A percentile compares a stretch with the other conserved stretches of the same genome.
phyloP scores from a whole-genome alignment of 2,888 invertebrate genomes.

The Ramazzottius varieornatus region DNA sequence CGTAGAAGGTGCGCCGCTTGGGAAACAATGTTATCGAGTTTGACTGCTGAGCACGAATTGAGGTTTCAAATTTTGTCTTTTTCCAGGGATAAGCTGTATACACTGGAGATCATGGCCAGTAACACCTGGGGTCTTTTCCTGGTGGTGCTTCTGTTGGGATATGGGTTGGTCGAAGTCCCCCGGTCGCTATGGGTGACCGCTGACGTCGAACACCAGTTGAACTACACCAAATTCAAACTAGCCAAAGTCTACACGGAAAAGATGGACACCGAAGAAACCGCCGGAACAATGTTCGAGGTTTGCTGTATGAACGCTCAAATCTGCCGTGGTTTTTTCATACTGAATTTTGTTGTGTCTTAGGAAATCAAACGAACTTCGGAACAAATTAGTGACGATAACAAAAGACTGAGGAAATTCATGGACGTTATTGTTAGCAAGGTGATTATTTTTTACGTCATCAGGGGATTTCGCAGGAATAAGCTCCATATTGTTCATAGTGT shows the following conservation, averaged over 20 bases:
- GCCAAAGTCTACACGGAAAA: conserved; percentile 80
- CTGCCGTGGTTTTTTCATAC: neutral
- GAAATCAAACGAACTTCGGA: no score
- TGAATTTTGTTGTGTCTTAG: no score
- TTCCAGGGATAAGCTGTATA: conserved; percentile 53
- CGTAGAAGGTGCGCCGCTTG: no score
- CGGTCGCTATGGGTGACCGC: conserved; percentile 70
- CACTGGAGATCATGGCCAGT: conserved; percentile 87
- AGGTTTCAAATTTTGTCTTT: neutral
- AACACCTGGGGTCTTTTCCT: conserved; percentile 97
- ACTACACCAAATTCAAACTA: conserved; percentile 67
- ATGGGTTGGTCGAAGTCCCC: conserved; percentile 76
- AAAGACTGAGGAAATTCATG: neutral
- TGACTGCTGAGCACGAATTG: neutral
- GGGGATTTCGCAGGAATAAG: no score
- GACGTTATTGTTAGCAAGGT: neutral
- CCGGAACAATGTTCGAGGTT: conserved; percentile 79
- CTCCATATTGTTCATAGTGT: conserved; percentile 3
- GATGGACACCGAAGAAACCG: conserved; percentile 81
- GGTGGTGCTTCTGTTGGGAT: conserved; percentile 62
- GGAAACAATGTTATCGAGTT: conserved; percentile 9
- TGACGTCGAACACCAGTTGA: conserved; percentile 52
- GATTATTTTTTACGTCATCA: no score
- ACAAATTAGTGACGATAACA: no score
- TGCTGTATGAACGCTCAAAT: conserved; percentile 8